phyloP scores from a whole-genome alignment of 2,113 vertebrate genomes.

The Silurus asotus region DNA sequence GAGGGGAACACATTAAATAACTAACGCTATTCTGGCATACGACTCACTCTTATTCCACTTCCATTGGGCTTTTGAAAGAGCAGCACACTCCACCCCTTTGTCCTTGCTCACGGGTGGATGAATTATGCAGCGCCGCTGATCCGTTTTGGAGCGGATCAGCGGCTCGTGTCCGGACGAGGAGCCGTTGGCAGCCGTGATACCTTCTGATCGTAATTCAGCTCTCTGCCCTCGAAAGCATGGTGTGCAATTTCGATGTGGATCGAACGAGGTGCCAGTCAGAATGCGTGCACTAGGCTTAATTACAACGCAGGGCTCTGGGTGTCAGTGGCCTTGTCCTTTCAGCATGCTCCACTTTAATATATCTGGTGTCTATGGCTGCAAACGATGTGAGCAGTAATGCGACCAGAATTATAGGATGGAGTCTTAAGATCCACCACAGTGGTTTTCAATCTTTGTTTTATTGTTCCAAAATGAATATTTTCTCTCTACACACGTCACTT shows the following conservation, averaged over 20 bases:
- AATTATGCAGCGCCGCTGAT: neutral
- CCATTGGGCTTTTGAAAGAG: neutral
- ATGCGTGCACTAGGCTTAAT: neutral
- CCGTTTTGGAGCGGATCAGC: neutral
- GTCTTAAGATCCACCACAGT: neutral
- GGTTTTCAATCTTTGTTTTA: neutral
- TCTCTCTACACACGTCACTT: neutral
- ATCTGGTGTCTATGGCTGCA: neutral
- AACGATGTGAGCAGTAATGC: neutral
- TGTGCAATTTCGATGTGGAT: conserved; percentile 3
- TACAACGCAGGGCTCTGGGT: neutral
- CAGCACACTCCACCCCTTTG: neutral
- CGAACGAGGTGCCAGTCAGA: neutral
- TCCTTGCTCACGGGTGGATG: conserved; percentile 4
- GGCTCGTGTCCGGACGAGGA: neutral
- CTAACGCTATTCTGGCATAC: neutral
- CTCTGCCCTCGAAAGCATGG: neutral
- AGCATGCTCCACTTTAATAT: conserved; percentile 1
- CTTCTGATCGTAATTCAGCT: conserved; percentile 18
- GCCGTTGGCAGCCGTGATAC: neutral
- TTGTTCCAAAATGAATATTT: neutral
- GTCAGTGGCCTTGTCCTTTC: neutral
- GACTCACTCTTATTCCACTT: neutral
- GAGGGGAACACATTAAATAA: neutral
- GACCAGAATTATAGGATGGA: neutral